Evolutionary conservation across 2,797 vertebrate species (phyloP), one percentile per base, ranked within the genome.

Genomic region (Limosa lapponica): DNA sequence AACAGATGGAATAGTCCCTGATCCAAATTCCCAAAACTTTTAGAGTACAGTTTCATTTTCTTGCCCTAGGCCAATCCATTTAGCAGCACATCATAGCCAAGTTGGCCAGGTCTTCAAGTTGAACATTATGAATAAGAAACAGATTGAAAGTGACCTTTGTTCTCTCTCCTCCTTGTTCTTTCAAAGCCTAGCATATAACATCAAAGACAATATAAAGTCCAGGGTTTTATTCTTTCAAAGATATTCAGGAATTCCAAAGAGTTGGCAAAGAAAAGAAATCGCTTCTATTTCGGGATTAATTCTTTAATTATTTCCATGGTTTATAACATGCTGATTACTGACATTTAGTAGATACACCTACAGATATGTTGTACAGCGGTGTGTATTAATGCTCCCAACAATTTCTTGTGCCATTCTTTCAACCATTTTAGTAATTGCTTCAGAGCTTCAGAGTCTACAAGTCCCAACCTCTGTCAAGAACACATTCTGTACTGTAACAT

Each of bases 21-120:
- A 87, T 89, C 57, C 72, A 94, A 94, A 87, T 66, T 93, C 80
- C 55, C 58, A 2, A 86, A 93, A 93, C 87, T 96, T 92, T 96
- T 6, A 74, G 82, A 95, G 27, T 49, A 54, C 16, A 86, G 44
- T 88, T 91, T 94, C 58, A 61, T 88, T 90, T 95, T 75, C 80
- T 93, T 90, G 95, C 96, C 89, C n/a, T 48, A 86, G 94, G 95
- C 91, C 58, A 89, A 75, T 86, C 73, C 58, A 58, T 96, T 94
- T 92, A 92, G 77, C 75, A 93, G 16, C 37, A 43, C 43, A 52
- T 82, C 70, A 91, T 2, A 86, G 77, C 82, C 89, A 91, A 89
- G 82, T 25, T 32, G 11, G 46, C 39, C 58, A 86, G 28, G n/a
- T 75, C 79, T 86, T 86, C n/a, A 48, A 48, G 61, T 16, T 75